Evolutionary conservation across 2,113 vertebrate genomes (phyloP).

Genomic region (Percina caprodes): DNA sequence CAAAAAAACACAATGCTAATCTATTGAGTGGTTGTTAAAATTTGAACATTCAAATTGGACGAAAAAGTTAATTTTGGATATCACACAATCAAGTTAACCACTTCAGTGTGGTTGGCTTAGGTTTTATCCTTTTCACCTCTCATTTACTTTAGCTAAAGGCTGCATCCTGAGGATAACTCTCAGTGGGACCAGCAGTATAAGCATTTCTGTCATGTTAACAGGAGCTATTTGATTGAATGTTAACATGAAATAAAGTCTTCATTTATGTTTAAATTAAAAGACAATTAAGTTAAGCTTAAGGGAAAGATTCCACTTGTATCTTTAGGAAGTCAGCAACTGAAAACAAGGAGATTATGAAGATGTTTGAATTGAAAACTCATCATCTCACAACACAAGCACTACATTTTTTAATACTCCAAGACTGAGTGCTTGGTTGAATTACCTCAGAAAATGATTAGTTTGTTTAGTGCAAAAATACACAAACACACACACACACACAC

Average conservation of each 20-base stretch:
- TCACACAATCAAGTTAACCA: background rate
- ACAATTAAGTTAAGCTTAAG: background rate
- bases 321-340: conserved; percentile 14
- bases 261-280: background rate
- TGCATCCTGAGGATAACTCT: conserved; percentile 7
- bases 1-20: too few relatives aligned
- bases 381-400: conserved; percentile 19
- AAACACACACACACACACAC: background rate
- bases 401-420: background rate
- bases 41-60: too few relatives aligned
- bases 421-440: conserved; percentile 29
- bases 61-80: too few relatives aligned
- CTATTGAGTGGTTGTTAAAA: too few relatives aligned
- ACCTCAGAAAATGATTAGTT: conserved; percentile 28
- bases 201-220: background rate
- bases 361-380: conserved; percentile 25
- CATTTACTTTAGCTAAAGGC: background rate
- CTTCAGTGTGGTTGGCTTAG: background rate
- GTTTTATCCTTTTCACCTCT: background rate
- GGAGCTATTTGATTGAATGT: background rate
- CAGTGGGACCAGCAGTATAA: background rate
- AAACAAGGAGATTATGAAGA: conserved; percentile 12
- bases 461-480: conserved; percentile 28
- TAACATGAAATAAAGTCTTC: background rate
- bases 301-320: background rate